Evolutionary conservation across 1,140 invertebrate species (phyloP), one percentile per base, ranked within the genome.

Genomic region (Aethina tumida): DNA sequence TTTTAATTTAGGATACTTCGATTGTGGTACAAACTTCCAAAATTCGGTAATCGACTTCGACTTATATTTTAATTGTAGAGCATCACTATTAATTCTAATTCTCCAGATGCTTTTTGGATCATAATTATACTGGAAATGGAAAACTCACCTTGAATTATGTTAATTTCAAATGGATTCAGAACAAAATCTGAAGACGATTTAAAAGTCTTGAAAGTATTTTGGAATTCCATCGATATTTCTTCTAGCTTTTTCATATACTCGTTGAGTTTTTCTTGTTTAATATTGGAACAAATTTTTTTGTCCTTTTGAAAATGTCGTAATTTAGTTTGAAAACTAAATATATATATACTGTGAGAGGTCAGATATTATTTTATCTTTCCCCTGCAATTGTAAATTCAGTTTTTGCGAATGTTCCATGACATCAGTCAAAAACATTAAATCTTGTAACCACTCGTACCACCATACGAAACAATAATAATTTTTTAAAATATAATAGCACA

Each of bases 211-310:
- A n/a, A n/a, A n/a, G n/a, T n/a, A n/a, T n/a, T n/a, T n/a, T n/a
- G n/a, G 15, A 32, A 32, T 6, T 32, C 30, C 5, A 6, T 12
- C 5, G 5, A 38, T 28, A 42, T 25, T 37, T 26, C 10, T 42
- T 38, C 16, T 28, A 30, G 22, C 27, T 42, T 39, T 39, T 30
- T 43, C 32, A 31, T 39, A 38, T 42, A 42, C 34, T 48, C 29
- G 28, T 34, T 48, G 31, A 48, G 39, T 48, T 38, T 46, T 45
- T 49, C 40, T 46, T 42, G 35, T 45, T 49, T 42, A 48, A 49
- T 48, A 51, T 49, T 49, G 29, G 37, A 41, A 40, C 36, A 27
- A 27, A 9, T 44, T 49, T 43, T 49, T 42, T 48, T 21, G 40
- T 42, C 40, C 17, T 39, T 37, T 42, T 42, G 14, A 39, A 42